Evolutionary conservation across 2,888 invertebrate genomes (phyloP), one percentile per base, ranked within the genome.

Genomic region (Leptothorax acervorum): DNA sequence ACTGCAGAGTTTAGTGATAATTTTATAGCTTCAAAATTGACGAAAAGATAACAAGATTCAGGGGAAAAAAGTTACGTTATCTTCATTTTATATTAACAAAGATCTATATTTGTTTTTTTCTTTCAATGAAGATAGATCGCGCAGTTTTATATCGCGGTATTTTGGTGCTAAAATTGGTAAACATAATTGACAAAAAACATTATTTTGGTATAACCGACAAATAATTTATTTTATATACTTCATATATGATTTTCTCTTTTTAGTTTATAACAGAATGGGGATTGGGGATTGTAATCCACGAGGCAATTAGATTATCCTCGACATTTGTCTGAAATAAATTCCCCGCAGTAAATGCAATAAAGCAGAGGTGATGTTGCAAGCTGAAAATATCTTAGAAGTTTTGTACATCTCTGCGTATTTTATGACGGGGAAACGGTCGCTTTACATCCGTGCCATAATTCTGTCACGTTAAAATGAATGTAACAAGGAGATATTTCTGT

Each of bases 391-490:
- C 60, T 48, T 57, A 23, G 48, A 60, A 60, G 74, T 81, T 81
- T 39, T 57, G 48, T 73, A 28, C 60, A 73, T 81, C 60, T 39
- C 74, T 12, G 23, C 23, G 51, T 81, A 60, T 81, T 81, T 74
- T 74, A 81, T 60, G 79, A 73, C 45, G 35, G 45, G 35, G 45
- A 60, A 35, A 79, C 57, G 74, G 74, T 74, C 48, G 79, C 73
- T 79, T 73, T 79, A 73, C 48, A 73, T 48, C 48, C 79, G 48
- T 48, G 45, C 39, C 60, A 28, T 81, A 74, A 81, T 81, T 60
- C 74, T 48, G 79, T 81, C 74, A 60, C 74, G 79, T 81, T 81
- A 60, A 74, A 81, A 73, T 74, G 48, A 81, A 81, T 60, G 39
- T 35, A 60, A 79, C 57, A 60, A 51, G 60, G 12, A 60, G 57